Percentiles rank a stretch among this genome's conserved stretches.
Conservation (phyloP, 2,888 invertebrate genomes). For the Agriotes lineatus region DNA sequence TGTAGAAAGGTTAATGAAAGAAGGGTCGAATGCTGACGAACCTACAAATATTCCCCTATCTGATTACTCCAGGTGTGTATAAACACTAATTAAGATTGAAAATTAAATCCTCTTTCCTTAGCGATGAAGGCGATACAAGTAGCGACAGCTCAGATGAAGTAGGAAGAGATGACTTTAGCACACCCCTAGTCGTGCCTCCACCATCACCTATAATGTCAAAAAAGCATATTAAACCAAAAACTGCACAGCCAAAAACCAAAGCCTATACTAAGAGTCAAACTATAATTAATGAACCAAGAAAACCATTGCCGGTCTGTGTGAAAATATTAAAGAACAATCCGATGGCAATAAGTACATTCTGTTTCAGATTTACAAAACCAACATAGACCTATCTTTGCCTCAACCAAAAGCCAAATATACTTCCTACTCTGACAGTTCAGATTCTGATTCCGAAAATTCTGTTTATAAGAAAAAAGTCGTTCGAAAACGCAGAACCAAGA, state of each 20-base stretch:
- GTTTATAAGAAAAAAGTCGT: slow-evolving; percentile 31
- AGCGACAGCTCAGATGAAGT: slow-evolving; percentile 78
- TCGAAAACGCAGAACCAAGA: slow-evolving; percentile 23
- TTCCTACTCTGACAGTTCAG: slow-evolving; percentile 45
- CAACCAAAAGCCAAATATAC: slow-evolving; percentile 51
- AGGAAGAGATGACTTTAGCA: slow-evolving; percentile 63
- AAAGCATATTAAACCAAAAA: slow-evolving; percentile 60
- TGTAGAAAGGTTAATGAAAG: slow-evolving; percentile 80
- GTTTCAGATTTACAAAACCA: slow-evolving; percentile 71
- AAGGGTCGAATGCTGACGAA: slow-evolving; percentile 90
- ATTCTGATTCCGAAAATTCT: slow-evolving; percentile 32
- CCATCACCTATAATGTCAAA: slow-evolving; percentile 76
- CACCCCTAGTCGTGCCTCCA: slow-evolving; percentile 74
- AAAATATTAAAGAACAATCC: too few species aligned
- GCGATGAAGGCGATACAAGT: slow-evolving; percentile 85
- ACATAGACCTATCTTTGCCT: slow-evolving; percentile 67
- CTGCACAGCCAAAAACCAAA: slow-evolving; percentile 52
- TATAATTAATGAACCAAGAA: slow-evolving; percentile 63
- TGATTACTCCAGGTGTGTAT: slow-evolving; percentile 84
- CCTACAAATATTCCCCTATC: slow-evolving; percentile 88
- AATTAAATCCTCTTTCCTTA: slow-evolving; percentile 57
- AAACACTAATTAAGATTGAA: not conserved
- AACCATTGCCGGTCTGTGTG: slow-evolving; percentile 72
- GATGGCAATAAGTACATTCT: too few species aligned
- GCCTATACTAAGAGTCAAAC: slow-evolving; percentile 59